phyloP scores from a whole-genome alignment of 2,888 invertebrate genomes.

The Drosophila rubida region DNA sequence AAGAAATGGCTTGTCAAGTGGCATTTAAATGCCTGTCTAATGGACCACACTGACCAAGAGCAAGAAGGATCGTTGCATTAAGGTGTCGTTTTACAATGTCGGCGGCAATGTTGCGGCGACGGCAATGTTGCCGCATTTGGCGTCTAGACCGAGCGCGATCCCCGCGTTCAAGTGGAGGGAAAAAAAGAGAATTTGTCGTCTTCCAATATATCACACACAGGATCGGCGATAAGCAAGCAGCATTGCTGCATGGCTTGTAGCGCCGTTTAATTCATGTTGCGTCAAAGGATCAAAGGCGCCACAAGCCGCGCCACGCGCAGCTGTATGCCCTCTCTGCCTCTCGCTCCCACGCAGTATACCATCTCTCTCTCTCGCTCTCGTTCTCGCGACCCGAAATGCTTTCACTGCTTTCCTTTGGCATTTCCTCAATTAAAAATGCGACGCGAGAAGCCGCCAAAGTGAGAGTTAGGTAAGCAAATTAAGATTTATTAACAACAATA shows the following conservation, averaged over 20 bases:
- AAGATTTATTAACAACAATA: conserved; percentile 77
- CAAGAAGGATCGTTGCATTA: conserved; percentile 52
- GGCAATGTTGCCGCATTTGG: conserved; percentile 26
- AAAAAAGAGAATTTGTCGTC: conserved; percentile 67
- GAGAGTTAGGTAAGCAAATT: conserved; percentile 69
- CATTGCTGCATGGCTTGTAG: conserved; percentile 44
- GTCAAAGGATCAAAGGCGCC: conserved; percentile 82
- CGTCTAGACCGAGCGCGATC: conserved; percentile 23
- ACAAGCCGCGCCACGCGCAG: conserved; percentile 62
- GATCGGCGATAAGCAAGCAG: conserved; percentile 63
- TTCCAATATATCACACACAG: conserved; percentile 67
- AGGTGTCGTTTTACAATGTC: conserved; percentile 70
- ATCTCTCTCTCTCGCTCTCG: conserved; percentile 21
- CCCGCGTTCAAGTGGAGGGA: conserved; percentile 73
- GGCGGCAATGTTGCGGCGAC: conserved; percentile 64
- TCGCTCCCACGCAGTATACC: conserved; percentile 8
- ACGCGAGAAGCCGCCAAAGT: conserved; percentile 69
- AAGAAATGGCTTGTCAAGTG: conserved; percentile 68
- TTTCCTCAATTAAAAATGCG: conserved; percentile 63
- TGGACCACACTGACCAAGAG: conserved; percentile 77
- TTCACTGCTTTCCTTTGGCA: conserved; percentile 71
- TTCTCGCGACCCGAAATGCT: conserved; percentile 31
- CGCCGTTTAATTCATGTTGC: conserved; percentile 75
- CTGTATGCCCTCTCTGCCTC: conserved; percentile 14
- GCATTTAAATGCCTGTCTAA: conserved; percentile 64